These are phyloP conservation scores for Balaenoptera acutorostrata DNA, from an alignment of 2,113 vertebrate genomes.

Conservation along the genomic window DNA sequence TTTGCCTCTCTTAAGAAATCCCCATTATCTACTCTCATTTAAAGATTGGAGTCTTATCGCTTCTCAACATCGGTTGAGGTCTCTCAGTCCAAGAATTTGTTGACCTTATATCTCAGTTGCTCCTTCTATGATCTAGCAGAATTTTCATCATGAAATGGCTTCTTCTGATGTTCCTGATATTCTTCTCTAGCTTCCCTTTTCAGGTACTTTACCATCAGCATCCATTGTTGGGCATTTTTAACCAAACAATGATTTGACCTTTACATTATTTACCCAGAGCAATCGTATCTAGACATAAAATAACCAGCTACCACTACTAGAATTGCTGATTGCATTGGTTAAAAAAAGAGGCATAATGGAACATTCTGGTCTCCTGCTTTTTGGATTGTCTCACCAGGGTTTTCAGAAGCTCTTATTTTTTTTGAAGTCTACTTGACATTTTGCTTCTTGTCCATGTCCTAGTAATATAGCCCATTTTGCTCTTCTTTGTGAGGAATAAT, in stretches of 20 bases:
- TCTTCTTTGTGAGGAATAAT: constrained; percentile 35
- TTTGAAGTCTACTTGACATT: constrained; percentile 51
- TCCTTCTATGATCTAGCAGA: not conserved
- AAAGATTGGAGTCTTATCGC: not conserved
- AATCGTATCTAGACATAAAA: not conserved
- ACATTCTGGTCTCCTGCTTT: not conserved
- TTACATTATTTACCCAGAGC: not conserved
- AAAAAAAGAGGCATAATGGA: not conserved
- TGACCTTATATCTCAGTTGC: not conserved
- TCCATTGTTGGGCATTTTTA: constrained; percentile 42
- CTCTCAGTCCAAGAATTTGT: not conserved
- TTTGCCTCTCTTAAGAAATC: constrained; percentile 17
- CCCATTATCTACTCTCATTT: not conserved
- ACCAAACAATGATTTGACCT: not conserved
- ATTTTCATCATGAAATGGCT: not conserved
- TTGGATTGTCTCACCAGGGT: not conserved
- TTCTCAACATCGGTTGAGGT: not conserved
- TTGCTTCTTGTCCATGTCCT: constrained; percentile 30
- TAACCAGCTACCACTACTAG: not conserved
- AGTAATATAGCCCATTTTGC: constrained; percentile 7
- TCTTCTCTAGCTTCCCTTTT: not conserved
- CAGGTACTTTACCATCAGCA: not conserved
- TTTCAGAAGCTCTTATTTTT: constrained; percentile 36
- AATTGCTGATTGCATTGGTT: not conserved
- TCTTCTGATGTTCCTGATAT: not conserved